These are phyloP conservation scores for Hydra vulgaris DNA, from an alignment of 30 jellyfish, hydroid and myxozoan species.

Conservation along the genomic window DNA sequence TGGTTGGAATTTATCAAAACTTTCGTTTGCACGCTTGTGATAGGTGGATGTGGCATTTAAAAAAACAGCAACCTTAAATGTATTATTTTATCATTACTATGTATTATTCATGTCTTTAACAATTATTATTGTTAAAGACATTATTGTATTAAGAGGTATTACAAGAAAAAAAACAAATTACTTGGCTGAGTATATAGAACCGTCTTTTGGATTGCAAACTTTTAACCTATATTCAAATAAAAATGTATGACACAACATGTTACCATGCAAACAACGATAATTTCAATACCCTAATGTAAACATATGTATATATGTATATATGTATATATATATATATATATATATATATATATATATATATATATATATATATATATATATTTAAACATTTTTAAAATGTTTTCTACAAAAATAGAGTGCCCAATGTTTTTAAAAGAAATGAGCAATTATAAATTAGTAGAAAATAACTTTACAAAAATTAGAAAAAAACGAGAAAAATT, in stretches of 20 bases:
- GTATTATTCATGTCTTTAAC: not conserved
- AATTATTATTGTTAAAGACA: not conserved
- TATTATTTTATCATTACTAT: not conserved
- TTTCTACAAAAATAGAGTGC: not conserved
- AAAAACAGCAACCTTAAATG: conserved; percentile 51
- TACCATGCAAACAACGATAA: too few species aligned
- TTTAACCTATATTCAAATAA: conserved; percentile 7
- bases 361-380: too few species aligned
- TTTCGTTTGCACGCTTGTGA: conserved; percentile 76
- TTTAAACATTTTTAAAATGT: too few species aligned
- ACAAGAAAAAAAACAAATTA: conserved; percentile 2
- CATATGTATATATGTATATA: too few species aligned
- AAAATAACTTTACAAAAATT: too few species aligned
- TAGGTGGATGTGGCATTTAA: conserved; percentile 63
- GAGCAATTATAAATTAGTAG: too few species aligned
- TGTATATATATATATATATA: not conserved
- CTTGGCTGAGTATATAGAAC: conserved; percentile 86
- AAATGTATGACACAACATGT: too few species aligned
- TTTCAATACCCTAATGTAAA: too few species aligned
- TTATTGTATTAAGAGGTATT: not conserved
- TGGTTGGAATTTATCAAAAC: conserved; percentile 36
- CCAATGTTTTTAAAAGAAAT: too few species aligned
- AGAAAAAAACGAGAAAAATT: too few species aligned
- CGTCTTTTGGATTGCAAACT: conserved; percentile 63
- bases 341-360: not conserved